phyloP scores from a whole-genome alignment of 2,888 invertebrate genomes.

The Eristalis pertinax region DNA sequence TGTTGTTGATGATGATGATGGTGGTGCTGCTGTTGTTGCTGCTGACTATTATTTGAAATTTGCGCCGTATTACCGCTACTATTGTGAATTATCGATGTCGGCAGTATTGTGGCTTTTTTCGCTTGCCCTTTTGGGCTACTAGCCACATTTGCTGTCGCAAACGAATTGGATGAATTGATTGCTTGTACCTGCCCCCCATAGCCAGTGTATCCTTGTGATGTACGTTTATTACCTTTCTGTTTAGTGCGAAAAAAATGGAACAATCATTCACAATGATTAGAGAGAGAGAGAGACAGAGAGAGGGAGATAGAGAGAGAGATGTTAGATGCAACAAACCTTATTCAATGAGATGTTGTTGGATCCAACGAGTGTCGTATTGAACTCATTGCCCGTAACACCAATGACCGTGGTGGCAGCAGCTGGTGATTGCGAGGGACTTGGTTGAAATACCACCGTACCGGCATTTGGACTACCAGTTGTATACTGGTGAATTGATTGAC shows the following conservation, averaged over 20 bases:
- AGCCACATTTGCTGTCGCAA: slow-evolving; percentile 81
- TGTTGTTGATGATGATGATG: slow-evolving; percentile 72
- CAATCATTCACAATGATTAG: neutral
- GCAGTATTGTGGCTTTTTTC: slow-evolving; percentile 79
- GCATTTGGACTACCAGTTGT: slow-evolving; percentile 81
- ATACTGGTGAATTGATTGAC: slow-evolving; percentile 81
- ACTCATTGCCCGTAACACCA: slow-evolving; percentile 81
- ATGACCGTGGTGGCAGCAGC: slow-evolving; percentile 80
- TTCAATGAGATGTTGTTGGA: slow-evolving; percentile 82
- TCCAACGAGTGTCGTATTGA: slow-evolving; percentile 82
- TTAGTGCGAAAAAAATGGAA: slow-evolving; percentile 31
- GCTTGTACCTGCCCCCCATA: slow-evolving; percentile 79
- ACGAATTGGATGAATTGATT: slow-evolving; percentile 80
- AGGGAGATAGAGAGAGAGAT: neutral
- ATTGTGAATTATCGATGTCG: slow-evolving; percentile 72
- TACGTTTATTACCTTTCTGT: slow-evolving; percentile 79
- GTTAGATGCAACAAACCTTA: slow-evolving; percentile 77
- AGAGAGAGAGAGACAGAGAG: neutral
- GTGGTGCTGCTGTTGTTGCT: slow-evolving; percentile 76
- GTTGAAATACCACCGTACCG: slow-evolving; percentile 81
- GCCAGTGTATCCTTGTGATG: slow-evolving; percentile 76
- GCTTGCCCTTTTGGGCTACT: slow-evolving; percentile 81
- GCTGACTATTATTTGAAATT: slow-evolving; percentile 75
- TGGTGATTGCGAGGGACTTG: slow-evolving; percentile 82
- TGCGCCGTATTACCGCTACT: slow-evolving; percentile 62